Evolutionary conservation across 1,140 invertebrate genomes (phyloP).

Genomic region (Drosophila tsacasi): DNA sequence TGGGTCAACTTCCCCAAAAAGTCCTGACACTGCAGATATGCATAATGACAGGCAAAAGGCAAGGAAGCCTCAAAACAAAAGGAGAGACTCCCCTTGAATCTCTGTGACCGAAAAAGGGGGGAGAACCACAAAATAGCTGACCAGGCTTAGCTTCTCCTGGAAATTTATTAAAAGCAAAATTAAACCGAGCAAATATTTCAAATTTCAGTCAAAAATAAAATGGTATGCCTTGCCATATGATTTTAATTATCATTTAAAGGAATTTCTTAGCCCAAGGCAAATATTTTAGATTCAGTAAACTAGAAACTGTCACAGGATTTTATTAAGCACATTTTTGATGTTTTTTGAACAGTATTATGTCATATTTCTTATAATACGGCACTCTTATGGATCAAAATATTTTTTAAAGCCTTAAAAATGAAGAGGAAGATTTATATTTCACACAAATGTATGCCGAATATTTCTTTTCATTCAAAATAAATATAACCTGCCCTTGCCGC

Average conservation of each 20-base stretch:
- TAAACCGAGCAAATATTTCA: constrained; percentile 26
- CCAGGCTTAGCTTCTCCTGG: not conserved
- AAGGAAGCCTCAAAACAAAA: constrained; percentile 31
- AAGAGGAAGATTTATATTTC: not conserved
- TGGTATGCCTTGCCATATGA: not conserved
- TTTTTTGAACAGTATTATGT: too few species aligned
- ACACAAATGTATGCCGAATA: too few species aligned
- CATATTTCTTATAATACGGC: not conserved
- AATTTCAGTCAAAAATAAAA: not conserved
- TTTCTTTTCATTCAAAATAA: not conserved
- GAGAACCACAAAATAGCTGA: constrained; percentile 22
- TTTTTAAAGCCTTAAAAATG: not conserved
- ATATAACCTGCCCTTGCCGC: too few species aligned
- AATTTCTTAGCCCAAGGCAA: not conserved
- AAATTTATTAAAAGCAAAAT: constrained; percentile 14
- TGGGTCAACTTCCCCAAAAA: constrained; percentile 34
- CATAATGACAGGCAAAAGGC: constrained; percentile 28
- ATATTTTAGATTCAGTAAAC: not conserved
- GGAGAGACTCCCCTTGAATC: constrained; percentile 10
- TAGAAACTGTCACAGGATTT: not conserved
- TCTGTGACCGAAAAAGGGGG: constrained; percentile 5
- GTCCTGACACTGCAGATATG: constrained; percentile 43
- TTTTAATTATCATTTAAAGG: constrained; percentile 2
- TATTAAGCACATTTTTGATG: not conserved
- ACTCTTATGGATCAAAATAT: not conserved